These are phyloP conservation scores for Galeopterus variegatus DNA, from an alignment of 2,113 vertebrate species.

Conservation along the genomic window DNA sequence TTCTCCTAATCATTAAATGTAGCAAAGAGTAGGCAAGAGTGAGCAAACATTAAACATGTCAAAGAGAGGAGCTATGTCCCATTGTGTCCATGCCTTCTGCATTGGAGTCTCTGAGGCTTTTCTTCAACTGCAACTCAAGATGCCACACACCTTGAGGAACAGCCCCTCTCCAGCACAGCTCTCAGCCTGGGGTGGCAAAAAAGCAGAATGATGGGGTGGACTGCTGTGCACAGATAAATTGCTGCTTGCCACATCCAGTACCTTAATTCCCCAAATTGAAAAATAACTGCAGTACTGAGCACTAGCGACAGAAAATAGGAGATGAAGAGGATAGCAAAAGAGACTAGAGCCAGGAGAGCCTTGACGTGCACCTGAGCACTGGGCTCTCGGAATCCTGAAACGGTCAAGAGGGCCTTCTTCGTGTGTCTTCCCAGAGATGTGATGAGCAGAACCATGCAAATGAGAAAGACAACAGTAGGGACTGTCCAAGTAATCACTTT, in stretches of 20 bases:
- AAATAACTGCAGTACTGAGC: neutral
- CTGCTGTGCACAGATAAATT: neutral
- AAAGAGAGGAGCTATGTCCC: neutral
- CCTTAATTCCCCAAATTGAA: neutral
- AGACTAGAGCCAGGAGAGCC: conserved; percentile 52
- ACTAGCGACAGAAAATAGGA: conserved; percentile 54
- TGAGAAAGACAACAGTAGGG: neutral
- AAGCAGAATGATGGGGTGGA: conserved; percentile 39
- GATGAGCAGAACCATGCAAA: conserved; percentile 29
- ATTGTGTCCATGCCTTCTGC: neutral
- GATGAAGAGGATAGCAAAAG: conserved; percentile 46
- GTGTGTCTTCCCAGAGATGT: conserved; percentile 62
- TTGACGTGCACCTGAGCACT: neutral
- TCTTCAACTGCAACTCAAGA: neutral
- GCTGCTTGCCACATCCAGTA: neutral
- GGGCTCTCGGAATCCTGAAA: neutral
- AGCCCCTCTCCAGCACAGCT: neutral
- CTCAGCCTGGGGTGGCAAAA: conserved; percentile 7
- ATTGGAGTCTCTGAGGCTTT: neutral
- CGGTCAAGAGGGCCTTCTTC: neutral
- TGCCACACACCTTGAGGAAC: neutral
- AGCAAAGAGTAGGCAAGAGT: neutral
- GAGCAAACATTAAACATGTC: neutral
- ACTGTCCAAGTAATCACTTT: neutral
- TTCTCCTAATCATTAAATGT: neutral